Evolutionary conservation across 2,113 vertebrate species (phyloP).

Genomic region (Anoplopoma fimbria): DNA sequence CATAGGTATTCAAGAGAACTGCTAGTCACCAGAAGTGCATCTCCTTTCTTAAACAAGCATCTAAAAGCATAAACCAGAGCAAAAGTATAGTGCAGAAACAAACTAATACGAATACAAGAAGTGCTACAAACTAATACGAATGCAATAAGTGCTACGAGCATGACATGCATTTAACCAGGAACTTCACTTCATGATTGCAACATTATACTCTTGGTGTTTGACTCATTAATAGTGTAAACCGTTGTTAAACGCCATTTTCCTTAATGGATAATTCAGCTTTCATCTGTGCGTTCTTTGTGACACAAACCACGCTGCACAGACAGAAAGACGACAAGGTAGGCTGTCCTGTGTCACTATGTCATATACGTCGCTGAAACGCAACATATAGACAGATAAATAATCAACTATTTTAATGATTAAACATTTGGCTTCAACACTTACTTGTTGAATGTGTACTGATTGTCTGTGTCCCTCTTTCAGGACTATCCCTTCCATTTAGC

Average conservation of each 20-base stretch:
- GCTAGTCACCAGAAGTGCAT: too few relatives aligned
- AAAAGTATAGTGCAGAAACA: too few relatives aligned
- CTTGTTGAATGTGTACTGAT: neutral
- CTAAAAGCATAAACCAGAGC: too few relatives aligned
- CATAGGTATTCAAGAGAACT: too few relatives aligned
- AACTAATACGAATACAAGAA: too few relatives aligned
- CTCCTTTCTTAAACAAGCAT: too few relatives aligned
- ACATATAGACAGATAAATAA: too few relatives aligned
- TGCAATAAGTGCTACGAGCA: too few relatives aligned
- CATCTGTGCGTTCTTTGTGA: conserved; percentile 85
- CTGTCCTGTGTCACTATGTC: neutral
- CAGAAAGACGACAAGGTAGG: conserved; percentile 86
- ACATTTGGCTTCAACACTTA: too few relatives aligned
- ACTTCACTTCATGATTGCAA: neutral
- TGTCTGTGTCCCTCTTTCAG: conserved; percentile 40
- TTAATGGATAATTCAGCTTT: conserved; percentile 81
- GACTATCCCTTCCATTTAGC: conserved; percentile 69
- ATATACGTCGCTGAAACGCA: too few relatives aligned
- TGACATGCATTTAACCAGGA: neutral
- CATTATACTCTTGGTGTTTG: neutral
- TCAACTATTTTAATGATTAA: too few relatives aligned
- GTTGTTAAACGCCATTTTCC: conserved; percentile 54
- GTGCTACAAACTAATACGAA: too few relatives aligned
- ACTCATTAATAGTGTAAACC: neutral
- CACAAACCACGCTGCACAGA: conserved; percentile 86